Conservation (phyloP, 2,888 invertebrate genomes). For the Tanypteryx hageni region DNA sequence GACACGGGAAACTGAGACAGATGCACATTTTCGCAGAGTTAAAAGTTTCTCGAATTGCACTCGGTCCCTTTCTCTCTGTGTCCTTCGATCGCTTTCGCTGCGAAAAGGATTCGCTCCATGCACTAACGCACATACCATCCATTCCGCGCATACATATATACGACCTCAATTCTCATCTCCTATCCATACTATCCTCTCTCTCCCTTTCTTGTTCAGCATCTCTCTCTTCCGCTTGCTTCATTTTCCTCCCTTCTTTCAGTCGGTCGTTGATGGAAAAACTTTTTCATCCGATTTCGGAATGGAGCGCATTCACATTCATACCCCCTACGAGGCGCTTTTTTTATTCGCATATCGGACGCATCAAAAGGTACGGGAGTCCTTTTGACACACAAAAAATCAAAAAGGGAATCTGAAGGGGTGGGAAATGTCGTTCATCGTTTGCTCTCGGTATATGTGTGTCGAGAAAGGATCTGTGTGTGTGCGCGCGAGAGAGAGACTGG, state of each 20-base stretch:
- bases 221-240: background rate
- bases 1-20: background rate
- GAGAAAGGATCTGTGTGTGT: too few relatives aligned
- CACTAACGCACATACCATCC: background rate
- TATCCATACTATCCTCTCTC: background rate
- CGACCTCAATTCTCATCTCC: background rate
- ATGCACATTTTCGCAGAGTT: background rate
- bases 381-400: background rate
- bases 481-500: too few relatives aligned
- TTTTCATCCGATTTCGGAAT: background rate
- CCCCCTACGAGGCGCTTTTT: background rate
- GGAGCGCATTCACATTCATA: background rate
- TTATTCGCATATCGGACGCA: background rate
- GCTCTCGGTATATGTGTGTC: too few relatives aligned
- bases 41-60: background rate
- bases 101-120: background rate
- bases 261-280: background rate
- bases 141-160: background rate
- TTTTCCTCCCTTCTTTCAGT: background rate
- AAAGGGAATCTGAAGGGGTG: background rate
- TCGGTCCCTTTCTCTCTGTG: background rate
- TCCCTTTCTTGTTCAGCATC: background rate
- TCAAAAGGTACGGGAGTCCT: background rate
- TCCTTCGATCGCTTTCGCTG: background rate
- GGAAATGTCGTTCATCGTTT: too few relatives aligned